Conservation (phyloP, 2,113 vertebrate genomes). For the Stegastes partitus region DNA sequence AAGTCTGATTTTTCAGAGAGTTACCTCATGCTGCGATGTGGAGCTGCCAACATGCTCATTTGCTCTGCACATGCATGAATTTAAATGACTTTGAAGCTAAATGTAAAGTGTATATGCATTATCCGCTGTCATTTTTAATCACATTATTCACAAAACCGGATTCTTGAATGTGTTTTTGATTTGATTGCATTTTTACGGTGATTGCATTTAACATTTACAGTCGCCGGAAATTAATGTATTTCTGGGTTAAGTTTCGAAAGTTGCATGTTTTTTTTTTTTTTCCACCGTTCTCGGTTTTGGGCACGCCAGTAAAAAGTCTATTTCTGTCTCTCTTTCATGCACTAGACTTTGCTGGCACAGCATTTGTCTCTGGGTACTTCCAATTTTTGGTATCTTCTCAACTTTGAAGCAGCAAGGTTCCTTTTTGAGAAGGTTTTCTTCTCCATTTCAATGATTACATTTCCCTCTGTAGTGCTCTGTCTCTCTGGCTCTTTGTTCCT, state of each 20-base stretch:
- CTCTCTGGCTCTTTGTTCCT: conserved; percentile 66
- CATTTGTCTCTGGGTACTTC: conserved; percentile 61
- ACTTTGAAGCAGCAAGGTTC: conserved; percentile 64
- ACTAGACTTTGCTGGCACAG: conserved; percentile 58
- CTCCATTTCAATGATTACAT: conserved; percentile 70
- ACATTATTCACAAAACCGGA: background rate
- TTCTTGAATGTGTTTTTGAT: background rate
- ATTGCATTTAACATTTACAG: conserved; percentile 3
- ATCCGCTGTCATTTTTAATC: background rate
- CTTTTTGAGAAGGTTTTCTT: conserved; percentile 63
- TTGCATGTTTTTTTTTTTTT: conserved; percentile 16
- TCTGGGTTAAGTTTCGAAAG: conserved; percentile 4
- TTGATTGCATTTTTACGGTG: background rate
- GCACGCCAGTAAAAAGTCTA: conserved; percentile 60
- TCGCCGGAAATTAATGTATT: background rate
- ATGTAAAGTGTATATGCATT: background rate
- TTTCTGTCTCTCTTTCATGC: conserved; percentile 69
- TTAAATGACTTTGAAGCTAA: conserved; percentile 18
- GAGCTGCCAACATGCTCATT: conserved; percentile 33
- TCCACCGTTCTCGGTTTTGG: conserved; percentile 34
- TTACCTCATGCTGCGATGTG: conserved; percentile 34
- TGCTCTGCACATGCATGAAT: conserved; percentile 40
- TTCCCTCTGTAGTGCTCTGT: conserved; percentile 64
- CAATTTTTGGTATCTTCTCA: conserved; percentile 69
- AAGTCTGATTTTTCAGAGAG: conserved; percentile 39